Base-by-base conservation (phyloP, 1,140 invertebrate species). In the Harpegnathos saltator region DNA sequence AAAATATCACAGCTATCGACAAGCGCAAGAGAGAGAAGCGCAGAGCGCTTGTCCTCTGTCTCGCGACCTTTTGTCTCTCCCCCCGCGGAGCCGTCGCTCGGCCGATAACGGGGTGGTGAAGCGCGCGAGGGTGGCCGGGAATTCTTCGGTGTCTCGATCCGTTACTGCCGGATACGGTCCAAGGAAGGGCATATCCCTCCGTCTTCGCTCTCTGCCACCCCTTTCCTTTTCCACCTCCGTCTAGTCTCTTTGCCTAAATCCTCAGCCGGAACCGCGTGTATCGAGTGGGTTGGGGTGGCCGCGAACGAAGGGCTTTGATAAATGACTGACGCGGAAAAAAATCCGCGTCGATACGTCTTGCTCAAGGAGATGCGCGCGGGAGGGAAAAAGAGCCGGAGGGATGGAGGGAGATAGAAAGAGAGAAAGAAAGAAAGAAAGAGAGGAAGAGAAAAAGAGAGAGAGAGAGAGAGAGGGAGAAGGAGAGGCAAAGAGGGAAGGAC, bases 321-420 rank as follows among this genome's bases (percentile, higher is more conserved):
- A 93, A 93, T 93, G 92, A 93, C 92, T 90, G 90, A 78, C 83
- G 86, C 78, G 88, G 87, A 88, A 91, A 93, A 93, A 93, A 93
- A 93, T 93, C 91, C 89, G 90, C 91, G 89, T 92, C 92, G 91
- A 93, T 93, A 93, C 92, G 90, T 93, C 92, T 93, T 93, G 91
- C 88, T 93, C 91, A 91, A 91, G 91, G 78, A 92, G 90, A 92
- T 91, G 90, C 86, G 90, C 78, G 85, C 44, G 54, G 12, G 68
- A 48, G 24, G 26, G 59, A 72, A 59, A 72, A 59, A 56, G 75
- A 61, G 71, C 4, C 38, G 38, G 11, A 44, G 54, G 56, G 38
- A 58, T 50, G 29, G 17, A 48, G 19, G 24, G 38, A 38, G 2
- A 9, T 52, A 56, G 24, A 78, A 74, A 26, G 29, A 48, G n/a